phyloP scores from a whole-genome alignment of 2,797 vertebrate genomes.

The Florisuga fusca region DNA sequence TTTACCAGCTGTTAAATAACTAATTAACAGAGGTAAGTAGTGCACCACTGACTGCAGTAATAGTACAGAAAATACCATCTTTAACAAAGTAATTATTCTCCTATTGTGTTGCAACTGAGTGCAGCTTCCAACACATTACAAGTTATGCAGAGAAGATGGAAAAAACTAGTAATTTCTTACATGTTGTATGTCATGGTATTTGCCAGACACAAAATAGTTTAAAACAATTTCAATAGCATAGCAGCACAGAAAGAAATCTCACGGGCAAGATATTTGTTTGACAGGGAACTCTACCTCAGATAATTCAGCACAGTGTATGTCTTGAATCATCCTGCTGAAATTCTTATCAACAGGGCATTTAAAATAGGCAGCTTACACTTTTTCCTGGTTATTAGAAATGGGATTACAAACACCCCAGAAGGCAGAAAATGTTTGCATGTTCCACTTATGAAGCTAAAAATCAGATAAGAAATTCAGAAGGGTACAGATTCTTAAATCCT shows the following conservation, averaged over 20 bases:
- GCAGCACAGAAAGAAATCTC: neutral
- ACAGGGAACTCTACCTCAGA: neutral
- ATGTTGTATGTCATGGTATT: neutral
- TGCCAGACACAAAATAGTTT: neutral
- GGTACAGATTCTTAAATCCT: neutral
- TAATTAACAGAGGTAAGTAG: neutral
- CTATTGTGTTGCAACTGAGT: neutral
- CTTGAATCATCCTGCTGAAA: neutral
- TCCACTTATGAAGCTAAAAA: conserved; percentile 18
- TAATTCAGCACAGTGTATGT: neutral
- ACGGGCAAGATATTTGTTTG: conserved; percentile 13
- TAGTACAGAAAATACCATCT: neutral
- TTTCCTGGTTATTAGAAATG: conserved; percentile 2
- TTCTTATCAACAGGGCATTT: neutral
- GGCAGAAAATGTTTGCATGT: neutral
- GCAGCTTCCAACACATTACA: neutral
- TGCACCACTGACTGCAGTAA: neutral
- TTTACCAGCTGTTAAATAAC: neutral
- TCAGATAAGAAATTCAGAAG: conserved; percentile 38
- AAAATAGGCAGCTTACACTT: neutral
- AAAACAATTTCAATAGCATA: neutral
- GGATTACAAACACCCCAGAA: conserved; percentile 25
- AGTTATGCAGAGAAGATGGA: neutral
- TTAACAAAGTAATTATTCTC: neutral
- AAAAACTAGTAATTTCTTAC: neutral